Percentiles rank a stretch among this genome's conserved stretches.
Conservation (phyloP, 1,140 invertebrate genomes). For the Philopotamus ludificatus region DNA sequence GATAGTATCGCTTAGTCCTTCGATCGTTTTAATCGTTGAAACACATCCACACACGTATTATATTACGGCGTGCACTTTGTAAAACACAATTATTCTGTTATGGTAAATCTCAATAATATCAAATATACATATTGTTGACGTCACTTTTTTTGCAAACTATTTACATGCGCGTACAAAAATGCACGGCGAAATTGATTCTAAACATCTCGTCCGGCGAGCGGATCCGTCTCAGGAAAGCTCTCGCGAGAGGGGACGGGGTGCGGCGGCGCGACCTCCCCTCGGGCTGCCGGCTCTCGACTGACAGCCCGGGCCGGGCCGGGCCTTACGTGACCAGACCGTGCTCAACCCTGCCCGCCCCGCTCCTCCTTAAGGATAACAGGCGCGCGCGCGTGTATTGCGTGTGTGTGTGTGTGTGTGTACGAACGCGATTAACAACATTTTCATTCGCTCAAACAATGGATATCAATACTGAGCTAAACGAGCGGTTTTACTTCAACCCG, state of each 20-base stretch:
- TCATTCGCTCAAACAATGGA: not conserved
- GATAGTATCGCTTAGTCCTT: constrained; percentile 26
- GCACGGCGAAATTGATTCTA: no score
- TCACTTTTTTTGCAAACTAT: not conserved
- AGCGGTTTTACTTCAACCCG: no score
- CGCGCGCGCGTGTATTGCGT: constrained; percentile 1
- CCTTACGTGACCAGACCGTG: not conserved
- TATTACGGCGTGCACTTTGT: not conserved
- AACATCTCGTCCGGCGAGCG: no score
- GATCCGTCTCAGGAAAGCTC: no score
- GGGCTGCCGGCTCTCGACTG: constrained; percentile 34
- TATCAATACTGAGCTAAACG: no score
- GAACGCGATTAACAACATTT: not conserved
- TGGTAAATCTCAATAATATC: no score
- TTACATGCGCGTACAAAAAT: not conserved
- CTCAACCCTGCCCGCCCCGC: not conserved
- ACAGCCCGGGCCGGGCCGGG: constrained; percentile 18
- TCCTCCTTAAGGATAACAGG: constrained; percentile 7
- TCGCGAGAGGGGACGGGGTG: not conserved
- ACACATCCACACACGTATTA: not conserved
- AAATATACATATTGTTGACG: not conserved
- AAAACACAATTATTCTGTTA: no score
- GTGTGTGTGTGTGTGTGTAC: constrained; percentile 2
- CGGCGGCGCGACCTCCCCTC: constrained; percentile 23
- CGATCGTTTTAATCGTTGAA: not conserved